A percentile compares a stretch with the other conserved stretches of the same genome.
These are phyloP conservation scores for Melipona beecheii DNA, from an alignment of 2,888 invertebrate genomes.

Conservation along the genomic window DNA sequence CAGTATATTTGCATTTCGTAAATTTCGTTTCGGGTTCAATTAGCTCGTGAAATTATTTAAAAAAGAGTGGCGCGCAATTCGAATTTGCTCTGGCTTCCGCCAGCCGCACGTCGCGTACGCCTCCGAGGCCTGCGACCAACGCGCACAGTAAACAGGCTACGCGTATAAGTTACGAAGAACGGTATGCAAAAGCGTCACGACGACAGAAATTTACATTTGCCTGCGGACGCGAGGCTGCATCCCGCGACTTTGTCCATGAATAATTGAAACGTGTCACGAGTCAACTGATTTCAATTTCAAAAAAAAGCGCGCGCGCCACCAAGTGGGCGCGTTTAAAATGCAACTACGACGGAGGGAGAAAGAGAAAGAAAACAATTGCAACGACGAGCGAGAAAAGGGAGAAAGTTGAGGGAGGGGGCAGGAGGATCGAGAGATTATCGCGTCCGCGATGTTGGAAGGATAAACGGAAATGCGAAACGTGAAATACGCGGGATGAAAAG, in stretches of 20 bases:
- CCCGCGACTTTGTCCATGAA: conserved; percentile 17
- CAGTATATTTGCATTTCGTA: too few relatives aligned
- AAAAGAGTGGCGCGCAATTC: not conserved
- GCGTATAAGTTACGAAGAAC: conserved; percentile 13
- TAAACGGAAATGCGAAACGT: not conserved
- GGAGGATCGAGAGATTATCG: not conserved
- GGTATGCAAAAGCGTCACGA: not conserved
- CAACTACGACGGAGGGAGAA: not conserved
- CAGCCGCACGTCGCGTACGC: too few relatives aligned
- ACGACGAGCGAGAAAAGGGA: not conserved
- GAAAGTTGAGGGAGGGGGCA: not conserved
- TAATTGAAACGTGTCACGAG: conserved; percentile 24
- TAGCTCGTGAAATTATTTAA: not conserved
- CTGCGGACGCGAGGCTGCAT: not conserved
- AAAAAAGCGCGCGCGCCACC: not conserved
- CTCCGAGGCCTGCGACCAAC: too few relatives aligned
- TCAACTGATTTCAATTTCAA: conserved; percentile 34
- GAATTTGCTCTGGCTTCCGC: not conserved
- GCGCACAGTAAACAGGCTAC: not conserved
- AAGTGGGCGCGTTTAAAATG: conserved; percentile 1
- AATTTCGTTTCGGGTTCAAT: not conserved
- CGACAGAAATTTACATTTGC: conserved; percentile 28
- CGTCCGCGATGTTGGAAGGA: not conserved
- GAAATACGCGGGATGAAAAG: not conserved
- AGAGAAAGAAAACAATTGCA: not conserved